Evolutionary conservation across 2,113 vertebrate species (phyloP), one percentile per base, ranked within the genome.

Genomic region (Blennius ocellaris): DNA sequence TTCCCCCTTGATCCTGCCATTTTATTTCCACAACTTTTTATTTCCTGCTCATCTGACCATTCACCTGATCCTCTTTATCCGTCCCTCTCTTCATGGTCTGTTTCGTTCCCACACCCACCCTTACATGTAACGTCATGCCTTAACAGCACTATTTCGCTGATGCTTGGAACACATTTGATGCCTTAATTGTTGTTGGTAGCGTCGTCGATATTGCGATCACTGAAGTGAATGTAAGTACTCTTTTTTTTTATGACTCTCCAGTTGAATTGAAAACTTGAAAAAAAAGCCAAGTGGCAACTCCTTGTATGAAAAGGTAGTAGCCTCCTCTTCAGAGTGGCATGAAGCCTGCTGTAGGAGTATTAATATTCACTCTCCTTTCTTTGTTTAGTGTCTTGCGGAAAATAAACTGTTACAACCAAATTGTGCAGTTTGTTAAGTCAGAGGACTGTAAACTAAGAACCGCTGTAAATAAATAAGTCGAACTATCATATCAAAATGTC

Each of bases 131-230:
- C 93, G 85, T 92, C 87, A 92, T 93, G 91, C 73, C 36, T 94
- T 95, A 93, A 96, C 96, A 99, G 98, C 98, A 99, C 95, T 99
- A 99, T 99, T 99, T 99, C 94, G 95, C 97, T 96, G 98, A 99
- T 94, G 98, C 98, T 96, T 99, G 98, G 98, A 99, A 99, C 96
- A 98, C 97, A 93, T 99, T 99, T 95, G 98, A 99, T 96, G 98
- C 97, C 96, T 98, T 99, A 97, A 99, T 99, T 95, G 98, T 99
- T 96, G 97, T 99, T 85, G 98, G 98, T 99, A 99, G 97, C 96
- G 96, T 99, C 94, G 97, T 99, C 94, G 98, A 99, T 95, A 99
- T 99, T 95, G 97, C 97, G 94, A 98, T 99, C 95, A 99, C 97
- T 92, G 97, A 99, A 97, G 96, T 99, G 83, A 99, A 99, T 91